Conservation (phyloP, 1,140 invertebrate species). For the Venustaconcha ellipsiformis region DNA sequence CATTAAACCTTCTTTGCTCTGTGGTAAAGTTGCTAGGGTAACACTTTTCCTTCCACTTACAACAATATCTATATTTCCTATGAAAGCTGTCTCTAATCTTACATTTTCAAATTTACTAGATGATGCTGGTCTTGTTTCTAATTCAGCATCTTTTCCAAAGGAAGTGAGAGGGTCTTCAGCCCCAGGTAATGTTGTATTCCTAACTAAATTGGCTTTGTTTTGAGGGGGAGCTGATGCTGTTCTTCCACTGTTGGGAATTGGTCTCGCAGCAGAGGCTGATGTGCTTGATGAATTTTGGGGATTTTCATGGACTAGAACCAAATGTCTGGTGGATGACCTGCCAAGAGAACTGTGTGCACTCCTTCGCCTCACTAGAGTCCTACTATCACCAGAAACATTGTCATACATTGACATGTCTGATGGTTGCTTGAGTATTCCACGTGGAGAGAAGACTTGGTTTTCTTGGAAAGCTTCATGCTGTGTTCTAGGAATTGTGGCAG, state of each 20-base stretch:
- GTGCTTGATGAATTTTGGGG: too few species aligned
- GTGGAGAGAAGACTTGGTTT: slow-evolving; percentile 41
- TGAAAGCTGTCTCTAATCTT: slow-evolving; percentile 50
- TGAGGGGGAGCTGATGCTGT: too few species aligned
- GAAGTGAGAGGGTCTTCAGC: background rate
- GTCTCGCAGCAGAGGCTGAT: too few species aligned
- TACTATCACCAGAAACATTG: slow-evolving; percentile 73
- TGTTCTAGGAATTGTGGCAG: slow-evolving; percentile 61
- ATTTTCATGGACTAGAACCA: too few species aligned
- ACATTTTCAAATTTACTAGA: slow-evolving; percentile 38
- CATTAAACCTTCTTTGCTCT: slow-evolving; percentile 6
- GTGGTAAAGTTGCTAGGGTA: slow-evolving; percentile 24
- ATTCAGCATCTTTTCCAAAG: slow-evolving; percentile 12
- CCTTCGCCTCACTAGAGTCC: too few species aligned
- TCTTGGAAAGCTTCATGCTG: slow-evolving; percentile 36
- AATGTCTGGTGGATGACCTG: too few species aligned
- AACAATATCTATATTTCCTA: slow-evolving; percentile 32
- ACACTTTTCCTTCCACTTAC: slow-evolving; percentile 29
- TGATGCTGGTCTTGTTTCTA: background rate
- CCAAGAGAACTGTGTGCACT: too few species aligned
- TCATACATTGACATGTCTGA: slow-evolving; percentile 80
- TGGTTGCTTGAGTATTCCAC: slow-evolving; percentile 69
- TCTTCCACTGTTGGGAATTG: too few species aligned
- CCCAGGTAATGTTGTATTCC: too few species aligned
- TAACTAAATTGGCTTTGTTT: too few species aligned